Base-by-base conservation (phyloP, 2,113 vertebrate genomes). In the Myotis brandtii region DNA sequence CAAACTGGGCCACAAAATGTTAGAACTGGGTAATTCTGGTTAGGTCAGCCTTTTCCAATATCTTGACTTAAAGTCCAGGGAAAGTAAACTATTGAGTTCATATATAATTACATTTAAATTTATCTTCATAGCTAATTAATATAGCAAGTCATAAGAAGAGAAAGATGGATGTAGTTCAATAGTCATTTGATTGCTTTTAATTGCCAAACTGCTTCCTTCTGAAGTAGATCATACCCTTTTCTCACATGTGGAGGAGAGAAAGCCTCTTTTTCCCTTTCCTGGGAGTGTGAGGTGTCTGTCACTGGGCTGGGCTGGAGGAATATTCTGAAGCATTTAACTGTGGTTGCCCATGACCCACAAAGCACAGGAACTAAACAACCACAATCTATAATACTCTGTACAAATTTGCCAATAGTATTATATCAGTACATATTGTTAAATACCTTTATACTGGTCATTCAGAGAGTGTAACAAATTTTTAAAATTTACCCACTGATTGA, bases 71-170 rank as follows among this genome's bases (percentile, higher is more conserved):
- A 89, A 96, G 27, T 46, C 46, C 62, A 81, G 27, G 20, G 9
- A 10, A 92, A 92, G 48, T 56, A 85, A 91, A 84, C 17, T 83
- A 43, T 54, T 82, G 70, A 87, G 32, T 80, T 96, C 10, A 66
- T 50, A 90, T 62, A 20, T 92, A 20, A 90, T 81, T 76, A 87
- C 4, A 85, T 85, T 94, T 88, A 93, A 93, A 91, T 80, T 62
- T 32, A 80, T 91, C 23, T 77, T n/a, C 20, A 46, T 70, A 46
- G 20, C 16, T 94, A 56, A 86, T 89, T 92, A 86, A 52, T 76
- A 48, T 52, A 86, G 67, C 90, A 81, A 79, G n/a, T 79, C 46
- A 17, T 83, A 72, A 76, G 23, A 84, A 20, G 32, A 43, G 62
- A 94, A 91, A 91, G n/a, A 66, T 67, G 11, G 25, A 6, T 84